Base-by-base conservation (phyloP, 2,113 vertebrate genomes). In the Boleophthalmus pectinirostris region DNA sequence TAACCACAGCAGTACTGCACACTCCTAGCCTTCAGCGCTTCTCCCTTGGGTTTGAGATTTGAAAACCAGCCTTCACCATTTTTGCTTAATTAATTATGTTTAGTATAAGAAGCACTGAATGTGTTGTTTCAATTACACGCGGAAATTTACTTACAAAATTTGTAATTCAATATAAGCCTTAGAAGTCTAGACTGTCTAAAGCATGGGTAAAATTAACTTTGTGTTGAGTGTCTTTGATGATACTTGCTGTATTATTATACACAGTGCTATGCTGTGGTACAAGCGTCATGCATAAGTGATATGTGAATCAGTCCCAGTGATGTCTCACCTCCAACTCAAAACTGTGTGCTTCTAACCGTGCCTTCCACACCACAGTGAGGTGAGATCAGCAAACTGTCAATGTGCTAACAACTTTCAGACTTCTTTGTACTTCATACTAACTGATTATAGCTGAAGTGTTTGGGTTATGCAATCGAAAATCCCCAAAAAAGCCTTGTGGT, bases 41-140 rank as follows among this genome's bases (percentile, higher is more conserved):
- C n/a, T 88, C 89, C 88, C 87, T 65, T 1, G 74, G 78, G 90
- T 77, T 83, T 83, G 90, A 87, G 92, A 87, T 91, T 84, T 89
- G 82, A 80, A 81, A 90, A 81, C 73, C 33, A 88, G 83, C 88
- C 84, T 90, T 86, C 80, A 79, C 83, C 80, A 85, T 89, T 92
- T 90, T 85, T 85, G 81, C 88, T 86, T 91, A 90, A 93, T 93
- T 92, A 91, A 94, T 92, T 91, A 87, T 82, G 81, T 91, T 91
- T 75, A 84, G 89, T 85, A 86, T 91, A 76, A 87, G 70, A 76
- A 88, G 84, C 56, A 12, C 81, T 81, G 84, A 88, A 89, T 83
- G 88, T 69, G 76, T 81, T 25, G 69, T 88, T 92, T 92, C 89
- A 92, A 91, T 92, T 93, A 93, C 80, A 63, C 83, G 35, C 33